These are phyloP conservation scores for Herminia tarsipennalis DNA, from an alignment of 2,888 invertebrate genomes.

Conservation along the genomic window DNA sequence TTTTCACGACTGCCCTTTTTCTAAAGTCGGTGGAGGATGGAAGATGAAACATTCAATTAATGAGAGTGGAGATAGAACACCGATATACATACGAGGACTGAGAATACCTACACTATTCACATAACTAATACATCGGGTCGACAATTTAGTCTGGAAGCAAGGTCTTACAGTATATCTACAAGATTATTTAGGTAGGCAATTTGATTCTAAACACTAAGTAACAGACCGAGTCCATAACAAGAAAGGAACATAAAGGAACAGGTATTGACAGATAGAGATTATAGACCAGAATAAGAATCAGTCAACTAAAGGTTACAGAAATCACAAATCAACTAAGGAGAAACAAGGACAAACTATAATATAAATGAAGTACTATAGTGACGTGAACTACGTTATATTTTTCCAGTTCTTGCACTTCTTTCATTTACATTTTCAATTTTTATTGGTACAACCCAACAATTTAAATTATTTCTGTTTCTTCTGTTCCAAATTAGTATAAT, in stretches of 20 bases:
- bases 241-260: constrained; percentile 5
- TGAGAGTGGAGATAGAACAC: constrained; percentile 74
- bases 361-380: constrained; percentile 1
- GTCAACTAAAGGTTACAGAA: constrained; percentile 24
- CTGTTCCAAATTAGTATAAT: too few relatives aligned
- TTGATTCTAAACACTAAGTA: constrained; percentile 14
- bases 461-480: too few relatives aligned
- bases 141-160: constrained; percentile 9
- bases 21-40: constrained; percentile 87
- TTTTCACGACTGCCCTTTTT: constrained; percentile 95
- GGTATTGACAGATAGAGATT: neutral
- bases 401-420: too few relatives aligned
- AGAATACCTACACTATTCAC: constrained; percentile 39
- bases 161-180: constrained; percentile 21
- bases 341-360: constrained; percentile 6
- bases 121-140: constrained; percentile 27
- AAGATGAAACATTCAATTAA: constrained; percentile 85
- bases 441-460: too few relatives aligned
- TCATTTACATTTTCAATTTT: too few relatives aligned
- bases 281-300: constrained; percentile 5
- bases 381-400: too few relatives aligned
- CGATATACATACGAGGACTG: constrained; percentile 51
- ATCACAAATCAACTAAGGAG: constrained; percentile 24
- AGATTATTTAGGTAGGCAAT: constrained; percentile 3
- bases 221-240: constrained; percentile 1